Evolutionary conservation across 2,888 invertebrate species (phyloP).

Genomic region (Cepaea hortensis): DNA sequence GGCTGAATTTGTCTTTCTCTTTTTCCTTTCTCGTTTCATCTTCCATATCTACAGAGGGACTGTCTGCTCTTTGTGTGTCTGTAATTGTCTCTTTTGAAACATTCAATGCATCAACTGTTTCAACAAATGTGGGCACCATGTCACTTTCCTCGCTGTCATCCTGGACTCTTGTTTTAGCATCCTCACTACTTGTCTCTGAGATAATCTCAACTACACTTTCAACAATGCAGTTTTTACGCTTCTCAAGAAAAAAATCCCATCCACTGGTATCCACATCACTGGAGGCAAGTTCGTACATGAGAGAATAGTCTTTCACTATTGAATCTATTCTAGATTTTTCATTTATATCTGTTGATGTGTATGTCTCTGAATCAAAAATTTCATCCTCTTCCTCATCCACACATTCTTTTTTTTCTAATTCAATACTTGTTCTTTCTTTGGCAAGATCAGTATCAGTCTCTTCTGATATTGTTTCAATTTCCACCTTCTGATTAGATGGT

Average conservation of each 20-base stretch:
- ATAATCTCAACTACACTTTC: slow-evolving; percentile 63
- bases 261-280: slow-evolving; percentile 64
- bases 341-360: slow-evolving; percentile 58
- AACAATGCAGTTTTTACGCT: slow-evolving; percentile 64
- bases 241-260: slow-evolving; percentile 68
- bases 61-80: not conserved
- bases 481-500: slow-evolving; percentile 42
- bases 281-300: slow-evolving; percentile 65
- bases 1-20: slow-evolving; percentile 62
- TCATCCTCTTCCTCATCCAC: slow-evolving; percentile 42
- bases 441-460: slow-evolving; percentile 45
- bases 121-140: slow-evolving; percentile 20
- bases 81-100: slow-evolving; percentile 10
- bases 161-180: not conserved
- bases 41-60: not conserved
- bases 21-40: slow-evolving; percentile 38
- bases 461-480: slow-evolving; percentile 44
- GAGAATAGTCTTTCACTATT: slow-evolving; percentile 63
- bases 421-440: slow-evolving; percentile 29
- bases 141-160: slow-evolving; percentile 25
- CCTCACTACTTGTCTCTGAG: slow-evolving; percentile 29
- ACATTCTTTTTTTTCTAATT: slow-evolving; percentile 13
- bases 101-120: slow-evolving; percentile 31
- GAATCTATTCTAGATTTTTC: slow-evolving; percentile 57
- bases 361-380: slow-evolving; percentile 47